Percentiles rank a stretch among this genome's conserved stretches.
phyloP scores from a whole-genome alignment of 2,113 vertebrate species.

The Alethe diademata region DNA sequence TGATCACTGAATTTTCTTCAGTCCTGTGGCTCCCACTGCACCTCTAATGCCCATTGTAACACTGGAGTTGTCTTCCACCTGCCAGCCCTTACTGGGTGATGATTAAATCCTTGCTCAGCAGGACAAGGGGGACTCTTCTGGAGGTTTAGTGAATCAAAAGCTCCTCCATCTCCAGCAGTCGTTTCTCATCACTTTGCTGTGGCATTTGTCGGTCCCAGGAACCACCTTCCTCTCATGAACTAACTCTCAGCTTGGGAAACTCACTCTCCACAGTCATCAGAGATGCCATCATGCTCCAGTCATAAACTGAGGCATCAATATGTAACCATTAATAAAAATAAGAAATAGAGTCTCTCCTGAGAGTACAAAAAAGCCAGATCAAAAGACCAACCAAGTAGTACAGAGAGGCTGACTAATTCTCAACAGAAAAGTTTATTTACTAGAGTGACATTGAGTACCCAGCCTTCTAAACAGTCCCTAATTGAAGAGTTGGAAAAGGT shows the following conservation, averaged over 20 bases:
- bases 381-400: not conserved
- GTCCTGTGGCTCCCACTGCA: not conserved
- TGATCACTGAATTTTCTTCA: not conserved
- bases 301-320: not conserved
- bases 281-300: not conserved
- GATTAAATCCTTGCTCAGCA: not conserved
- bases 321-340: not conserved
- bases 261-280: not conserved
- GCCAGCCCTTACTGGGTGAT: not conserved
- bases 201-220: not conserved
- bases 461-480: not conserved
- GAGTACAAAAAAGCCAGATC: not conserved
- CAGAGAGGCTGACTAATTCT: not conserved
- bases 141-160: not conserved
- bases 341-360: not conserved
- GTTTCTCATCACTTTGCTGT: not conserved
- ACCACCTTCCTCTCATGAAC: not conserved
- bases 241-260: not conserved
- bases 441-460: not conserved
- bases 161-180: not conserved
- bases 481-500: not conserved
- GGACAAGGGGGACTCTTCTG: not conserved
- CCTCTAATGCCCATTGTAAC: not conserved
- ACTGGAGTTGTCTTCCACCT: not conserved
- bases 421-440: not conserved